Conservation (phyloP, 2,113 vertebrate species). For the Charina bottae region DNA sequence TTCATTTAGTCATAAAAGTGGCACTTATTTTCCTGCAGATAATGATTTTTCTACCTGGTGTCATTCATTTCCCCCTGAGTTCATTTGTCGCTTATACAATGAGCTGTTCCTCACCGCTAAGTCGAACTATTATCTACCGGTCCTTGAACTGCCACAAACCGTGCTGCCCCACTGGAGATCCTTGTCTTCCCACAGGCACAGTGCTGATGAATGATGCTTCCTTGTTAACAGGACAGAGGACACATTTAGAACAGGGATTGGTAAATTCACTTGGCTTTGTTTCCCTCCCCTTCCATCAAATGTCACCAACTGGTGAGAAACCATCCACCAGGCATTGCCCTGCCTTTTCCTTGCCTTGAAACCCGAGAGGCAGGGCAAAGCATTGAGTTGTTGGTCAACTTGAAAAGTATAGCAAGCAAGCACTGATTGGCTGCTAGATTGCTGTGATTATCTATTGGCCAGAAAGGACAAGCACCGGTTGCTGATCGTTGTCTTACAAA, state of each 20-base stretch:
- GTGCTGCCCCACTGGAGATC: not conserved
- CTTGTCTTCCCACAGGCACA: not conserved
- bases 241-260: not conserved
- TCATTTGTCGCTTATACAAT: not conserved
- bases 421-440: not conserved
- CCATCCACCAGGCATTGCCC: not conserved
- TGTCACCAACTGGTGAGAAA: not conserved
- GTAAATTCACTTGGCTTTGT: not conserved
- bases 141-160: not conserved
- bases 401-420: not conserved
- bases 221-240: not conserved
- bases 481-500: not conserved
- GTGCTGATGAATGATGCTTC: not conserved
- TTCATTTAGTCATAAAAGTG: conserved; percentile 45
- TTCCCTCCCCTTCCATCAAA: not conserved
- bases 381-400: not conserved
- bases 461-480: not conserved
- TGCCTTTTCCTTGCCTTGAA: not conserved
- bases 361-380: not conserved
- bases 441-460: not conserved
- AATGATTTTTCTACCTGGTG: conserved; percentile 48
- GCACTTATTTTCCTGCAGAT: conserved; percentile 48
- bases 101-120: not conserved
- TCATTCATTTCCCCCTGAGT: conserved; percentile 34
- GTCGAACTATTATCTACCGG: not conserved